Base-by-base conservation (phyloP, 2,888 invertebrate species). In the Oscheius sp. region DNA sequence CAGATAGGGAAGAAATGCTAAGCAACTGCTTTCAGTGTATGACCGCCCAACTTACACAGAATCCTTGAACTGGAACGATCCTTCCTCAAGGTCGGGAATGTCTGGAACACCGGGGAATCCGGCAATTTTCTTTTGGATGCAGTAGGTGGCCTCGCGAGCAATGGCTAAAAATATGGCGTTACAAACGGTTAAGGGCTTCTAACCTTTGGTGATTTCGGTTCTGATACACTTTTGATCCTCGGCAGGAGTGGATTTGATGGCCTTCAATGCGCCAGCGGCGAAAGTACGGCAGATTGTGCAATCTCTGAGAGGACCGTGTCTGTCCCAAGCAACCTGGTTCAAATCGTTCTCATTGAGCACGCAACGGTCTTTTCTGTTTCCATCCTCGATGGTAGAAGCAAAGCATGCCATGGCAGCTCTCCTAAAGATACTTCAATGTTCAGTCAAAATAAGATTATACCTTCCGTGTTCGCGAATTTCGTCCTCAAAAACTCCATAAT, bases 231-330 rank as follows among this genome's bases (percentile, higher is more conserved):
- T 87, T 72, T 88, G 88, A 62, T 88, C 88, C 57, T 87, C 88
- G 35, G 87, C 84, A 32, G 88, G 88, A 0, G 88, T 88, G 2
- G 84, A 79, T 57, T 87, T 84, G 65, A 85, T 81, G n/a, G 88
- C 88, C 72, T 88, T 88, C 76, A 88, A 86, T 58, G 88, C 88
- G 42, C 87, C 87, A 7, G 86, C 68, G 29, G 88, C 88, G 73
- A 88, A 88, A 58, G 88, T 88, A 70, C 88, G 70, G 79, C 88
- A 88, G 75, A 88, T 87, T 60, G 87, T 87, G 76, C 88, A 88
- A 71, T 88, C 88, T 57, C 85, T 53, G 42, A 88, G 82, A 7
- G 88, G 88, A 32, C 88, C 88, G 72, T 87, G 86, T 51, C 87
- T 80, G 70, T 88, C 88, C 88, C 88, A 88, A n/a, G 88, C 88